phyloP scores from a whole-genome alignment of 2,113 vertebrate species.

The Copsychus sechellarum region DNA sequence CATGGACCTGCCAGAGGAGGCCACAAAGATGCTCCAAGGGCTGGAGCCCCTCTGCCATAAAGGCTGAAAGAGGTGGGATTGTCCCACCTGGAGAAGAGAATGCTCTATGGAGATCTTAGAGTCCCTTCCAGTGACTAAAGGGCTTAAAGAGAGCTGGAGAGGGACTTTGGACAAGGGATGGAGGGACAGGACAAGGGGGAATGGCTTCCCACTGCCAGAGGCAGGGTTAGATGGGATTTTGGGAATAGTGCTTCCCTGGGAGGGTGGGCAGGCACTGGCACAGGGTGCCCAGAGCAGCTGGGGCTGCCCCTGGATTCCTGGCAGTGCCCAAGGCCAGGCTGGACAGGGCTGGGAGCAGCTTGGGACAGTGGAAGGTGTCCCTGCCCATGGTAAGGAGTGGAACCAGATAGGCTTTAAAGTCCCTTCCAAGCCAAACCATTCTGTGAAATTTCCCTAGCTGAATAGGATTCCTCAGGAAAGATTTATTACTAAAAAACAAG shows the following conservation, averaged over 20 bases:
- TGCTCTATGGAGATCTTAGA: neutral
- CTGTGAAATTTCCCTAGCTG: neutral
- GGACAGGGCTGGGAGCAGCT: fast-evolving
- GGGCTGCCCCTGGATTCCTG: neutral
- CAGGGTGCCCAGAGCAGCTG: neutral
- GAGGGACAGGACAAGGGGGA: fast-evolving
- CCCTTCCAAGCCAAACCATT: neutral
- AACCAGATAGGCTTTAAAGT: neutral
- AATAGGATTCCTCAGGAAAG: neutral
- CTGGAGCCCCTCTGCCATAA: neutral
- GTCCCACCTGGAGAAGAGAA: neutral
- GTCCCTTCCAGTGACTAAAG: neutral
- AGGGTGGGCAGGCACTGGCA: neutral
- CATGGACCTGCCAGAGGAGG: fast-evolving
- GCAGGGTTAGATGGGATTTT: fast-evolving
- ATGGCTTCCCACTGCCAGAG: neutral
- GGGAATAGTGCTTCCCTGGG: fast-evolving
- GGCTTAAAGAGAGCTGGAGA: neutral
- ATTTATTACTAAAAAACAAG: neutral
- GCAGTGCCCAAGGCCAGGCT: neutral
- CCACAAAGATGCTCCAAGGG: neutral
- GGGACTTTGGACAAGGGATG: neutral
- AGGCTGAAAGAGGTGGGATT: neutral
- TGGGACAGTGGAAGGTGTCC: neutral
- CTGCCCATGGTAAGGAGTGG: neutral